phyloP scores from a whole-genome alignment of 2,797 vertebrate species.

The Pangasius larnaudii region DNA sequence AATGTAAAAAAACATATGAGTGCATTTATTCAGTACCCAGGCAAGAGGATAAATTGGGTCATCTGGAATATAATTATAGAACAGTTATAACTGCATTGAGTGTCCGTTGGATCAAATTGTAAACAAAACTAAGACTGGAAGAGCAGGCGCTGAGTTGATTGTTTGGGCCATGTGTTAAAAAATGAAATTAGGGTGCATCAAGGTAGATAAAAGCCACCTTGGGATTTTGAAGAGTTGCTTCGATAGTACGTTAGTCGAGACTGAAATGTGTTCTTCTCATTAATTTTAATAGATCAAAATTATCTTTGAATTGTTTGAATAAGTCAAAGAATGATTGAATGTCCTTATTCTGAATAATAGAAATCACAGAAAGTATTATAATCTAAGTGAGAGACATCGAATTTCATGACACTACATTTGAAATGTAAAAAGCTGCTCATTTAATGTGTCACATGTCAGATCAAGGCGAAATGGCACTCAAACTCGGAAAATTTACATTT shows the following conservation, averaged over 20 bases:
- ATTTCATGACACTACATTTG: not conserved
- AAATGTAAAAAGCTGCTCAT: not conserved
- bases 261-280: not conserved
- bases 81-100: conserved; percentile 30
- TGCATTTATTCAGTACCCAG: conserved; percentile 16
- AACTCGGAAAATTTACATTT: not conserved
- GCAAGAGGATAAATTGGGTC: conserved; percentile 39
- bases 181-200: conserved; percentile 25
- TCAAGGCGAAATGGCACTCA: not conserved
- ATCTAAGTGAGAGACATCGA: not conserved
- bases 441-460: not conserved
- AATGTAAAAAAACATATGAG: not conserved
- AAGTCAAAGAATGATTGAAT: not conserved
- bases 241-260: not conserved
- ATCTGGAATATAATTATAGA: conserved; percentile 53
- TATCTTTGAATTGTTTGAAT: not conserved
- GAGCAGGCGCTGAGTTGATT: conserved; percentile 34
- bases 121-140: conserved; percentile 25
- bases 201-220: conserved; percentile 47
- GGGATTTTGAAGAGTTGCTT: conserved; percentile 32
- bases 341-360: not conserved
- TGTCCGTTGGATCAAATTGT: conserved; percentile 26
- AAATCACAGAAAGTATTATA: not conserved
- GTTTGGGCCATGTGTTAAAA: conserved; percentile 41
- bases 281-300: not conserved